These are phyloP conservation scores for Rhinogobio ventralis DNA, from an alignment of 2,797 vertebrate genomes.

Conservation along the genomic window DNA sequence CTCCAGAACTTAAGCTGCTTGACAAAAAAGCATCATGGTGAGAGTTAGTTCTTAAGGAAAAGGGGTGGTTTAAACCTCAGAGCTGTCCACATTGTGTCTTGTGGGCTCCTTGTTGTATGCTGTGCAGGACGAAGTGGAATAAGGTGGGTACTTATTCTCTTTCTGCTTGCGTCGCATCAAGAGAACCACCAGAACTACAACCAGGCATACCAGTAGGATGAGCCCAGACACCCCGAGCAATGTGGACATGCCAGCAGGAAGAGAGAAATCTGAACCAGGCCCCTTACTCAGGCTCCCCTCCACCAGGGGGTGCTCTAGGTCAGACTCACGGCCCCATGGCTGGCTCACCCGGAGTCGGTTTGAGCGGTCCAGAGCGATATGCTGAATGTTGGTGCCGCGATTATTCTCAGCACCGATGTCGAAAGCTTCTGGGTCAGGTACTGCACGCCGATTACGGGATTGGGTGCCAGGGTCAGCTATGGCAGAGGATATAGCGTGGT, in stretches of 20 bases:
- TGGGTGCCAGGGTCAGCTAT: conserved; percentile 22
- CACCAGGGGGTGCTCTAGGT: conserved; percentile 70
- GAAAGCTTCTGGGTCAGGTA: conserved; percentile 60
- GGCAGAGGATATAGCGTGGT: conserved; percentile 69
- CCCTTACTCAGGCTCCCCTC: conserved; percentile 73
- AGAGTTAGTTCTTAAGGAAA: conserved; percentile 23
- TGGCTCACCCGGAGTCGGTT: conserved; percentile 74
- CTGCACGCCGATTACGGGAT: conserved; percentile 64
- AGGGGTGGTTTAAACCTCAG: conserved; percentile 75
- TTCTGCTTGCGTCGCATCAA: conserved; percentile 74
- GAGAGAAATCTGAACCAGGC: conserved; percentile 60
- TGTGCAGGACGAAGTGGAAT: conserved; percentile 77
- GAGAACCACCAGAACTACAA: conserved; percentile 68
- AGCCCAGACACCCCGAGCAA: conserved; percentile 74
- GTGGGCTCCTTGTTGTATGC: conserved; percentile 73
- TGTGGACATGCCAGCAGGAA: conserved; percentile 66
- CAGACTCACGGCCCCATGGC: conserved; percentile 64
- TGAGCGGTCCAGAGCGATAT: conserved; percentile 73
- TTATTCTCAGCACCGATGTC: conserved; percentile 78
- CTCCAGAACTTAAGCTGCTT: conserved; percentile 24
- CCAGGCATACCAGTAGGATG: conserved; percentile 75
- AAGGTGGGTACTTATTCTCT: conserved; percentile 75
- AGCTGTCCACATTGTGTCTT: conserved; percentile 74
- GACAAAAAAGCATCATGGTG: conserved; percentile 36
- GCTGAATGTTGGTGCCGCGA: conserved; percentile 83